Base-by-base conservation (phyloP, 2,113 vertebrate genomes). In the Planiliza haematocheilus region DNA sequence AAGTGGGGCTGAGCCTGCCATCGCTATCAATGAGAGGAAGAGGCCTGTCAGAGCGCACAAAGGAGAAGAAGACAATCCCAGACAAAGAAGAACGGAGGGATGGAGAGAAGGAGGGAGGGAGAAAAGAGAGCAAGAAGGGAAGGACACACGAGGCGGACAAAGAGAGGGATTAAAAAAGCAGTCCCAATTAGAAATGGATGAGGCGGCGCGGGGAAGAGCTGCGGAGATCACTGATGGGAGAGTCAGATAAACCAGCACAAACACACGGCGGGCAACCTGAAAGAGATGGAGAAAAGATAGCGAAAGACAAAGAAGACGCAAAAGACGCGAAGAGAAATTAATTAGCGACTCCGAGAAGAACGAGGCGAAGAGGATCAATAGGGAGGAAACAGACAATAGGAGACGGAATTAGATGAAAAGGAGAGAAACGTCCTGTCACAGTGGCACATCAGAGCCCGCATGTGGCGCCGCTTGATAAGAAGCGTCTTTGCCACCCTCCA, bases 1-100 rank as follows among this genome's bases (percentile, higher is more conserved):
- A 58, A 87, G 82, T 52, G 73, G 67, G 65, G 82, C 74, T 79
- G 85, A 85, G 86, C 74, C 79, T 89, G 86, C 91, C 90, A 87
- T 89, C 86, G 41, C 76, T 70, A 86, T 91, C 89, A 90, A 88
- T 86, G 82, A 89, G 86, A 86, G 86, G 90, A 91, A 91, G 82
- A 86, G 79, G 86, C 81, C 82, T 88, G 91, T 91, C 89, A 85
- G 77, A 49, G 71, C 46, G 48, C 81, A 90, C 83, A 90, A 91
- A 89, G 60, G 77, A 74, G 76, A 45, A 74, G 81, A 74, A 87
- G 84, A 77, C 68, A 87, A 81, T 66, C 21, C 9, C n/a, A 53
- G 73, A 86, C 70, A 81, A 74, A 79, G 68, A 84, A 59, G 58
- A 79, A 77, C 20, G 30, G 57, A 74, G 71, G 60, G 67, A 83